Percentiles rank a stretch among this genome's conserved stretches.
Conservation (phyloP, 2,113 vertebrate genomes). For the Syngnathus floridae region DNA sequence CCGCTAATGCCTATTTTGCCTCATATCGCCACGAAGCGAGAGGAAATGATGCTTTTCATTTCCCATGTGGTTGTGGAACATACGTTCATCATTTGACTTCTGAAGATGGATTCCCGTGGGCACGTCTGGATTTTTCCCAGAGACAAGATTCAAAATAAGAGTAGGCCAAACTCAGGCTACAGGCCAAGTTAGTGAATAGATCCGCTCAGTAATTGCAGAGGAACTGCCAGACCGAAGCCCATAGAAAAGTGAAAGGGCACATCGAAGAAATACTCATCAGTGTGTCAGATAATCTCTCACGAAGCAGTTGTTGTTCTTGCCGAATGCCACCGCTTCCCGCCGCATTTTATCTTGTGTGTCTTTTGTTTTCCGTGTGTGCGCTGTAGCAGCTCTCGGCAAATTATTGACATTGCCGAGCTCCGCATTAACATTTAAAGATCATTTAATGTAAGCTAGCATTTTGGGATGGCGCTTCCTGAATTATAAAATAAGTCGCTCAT, state of each 20-base stretch:
- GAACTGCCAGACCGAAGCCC: slow-evolving; percentile 44
- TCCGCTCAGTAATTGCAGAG: slow-evolving; percentile 46
- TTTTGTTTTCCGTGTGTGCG: slow-evolving; percentile 5
- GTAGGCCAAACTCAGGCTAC: slow-evolving; percentile 20
- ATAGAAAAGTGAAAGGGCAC: slow-evolving; percentile 48
- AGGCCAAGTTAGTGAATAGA: slow-evolving; percentile 36
- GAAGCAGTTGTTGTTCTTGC: slow-evolving; percentile 22
- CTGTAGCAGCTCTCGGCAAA: background rate
- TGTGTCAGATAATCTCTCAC: slow-evolving; percentile 25
- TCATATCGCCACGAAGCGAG: background rate
- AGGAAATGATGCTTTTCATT: slow-evolving; percentile 46
- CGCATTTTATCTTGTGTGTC: slow-evolving; percentile 19
- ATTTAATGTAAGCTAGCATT: slow-evolving; percentile 21
- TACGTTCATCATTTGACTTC: background rate
- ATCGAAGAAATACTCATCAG: slow-evolving; percentile 59
- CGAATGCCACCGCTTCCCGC: slow-evolving; percentile 29
- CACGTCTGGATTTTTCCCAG: slow-evolving; percentile 17
- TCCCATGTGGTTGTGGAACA: background rate
- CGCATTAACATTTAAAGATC: slow-evolving; percentile 11
- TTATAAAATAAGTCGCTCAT: slow-evolving; percentile 36
- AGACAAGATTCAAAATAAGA: slow-evolving; percentile 12
- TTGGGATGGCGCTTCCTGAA: slow-evolving; percentile 7
- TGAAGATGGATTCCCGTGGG: slow-evolving; percentile 6
- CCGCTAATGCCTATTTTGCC: slow-evolving; percentile 24
- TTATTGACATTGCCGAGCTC: slow-evolving; percentile 23